Conservation (phyloP, 2,797 vertebrate genomes). For the Pantherophis vulpinus region DNA sequence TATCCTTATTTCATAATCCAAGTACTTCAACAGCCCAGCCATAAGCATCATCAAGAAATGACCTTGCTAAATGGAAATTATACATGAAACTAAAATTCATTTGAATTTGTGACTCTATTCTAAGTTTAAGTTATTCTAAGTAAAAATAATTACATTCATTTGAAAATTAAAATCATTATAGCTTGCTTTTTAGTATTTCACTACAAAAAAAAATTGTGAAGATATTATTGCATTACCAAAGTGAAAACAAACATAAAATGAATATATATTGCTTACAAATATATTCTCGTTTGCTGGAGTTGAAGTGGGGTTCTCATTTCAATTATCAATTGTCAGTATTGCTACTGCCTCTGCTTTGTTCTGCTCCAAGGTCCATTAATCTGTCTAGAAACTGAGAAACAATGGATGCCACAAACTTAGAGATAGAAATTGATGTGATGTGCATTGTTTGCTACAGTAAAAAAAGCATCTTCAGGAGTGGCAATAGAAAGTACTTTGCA, state of each 20-base stretch:
- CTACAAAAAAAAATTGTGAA: not conserved
- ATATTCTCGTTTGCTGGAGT: not conserved
- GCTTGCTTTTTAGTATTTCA: not conserved
- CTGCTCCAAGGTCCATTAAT: not conserved
- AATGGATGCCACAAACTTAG: not conserved
- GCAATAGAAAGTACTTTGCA: not conserved
- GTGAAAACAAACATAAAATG: not conserved
- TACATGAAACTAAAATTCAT: not conserved
- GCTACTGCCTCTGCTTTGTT: not conserved
- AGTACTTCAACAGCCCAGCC: not conserved
- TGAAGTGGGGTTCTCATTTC: not conserved
- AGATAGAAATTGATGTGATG: not conserved
- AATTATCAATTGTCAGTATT: not conserved
- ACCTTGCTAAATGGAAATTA: not conserved
- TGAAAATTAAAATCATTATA: not conserved
- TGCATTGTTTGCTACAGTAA: not conserved
- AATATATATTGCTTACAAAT: not conserved
- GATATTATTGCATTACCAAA: not conserved
- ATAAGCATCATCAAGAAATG: not conserved
- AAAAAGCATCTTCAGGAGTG: not conserved
- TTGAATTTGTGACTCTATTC: not conserved
- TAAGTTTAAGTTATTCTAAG: not conserved
- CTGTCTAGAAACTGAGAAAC: not conserved
- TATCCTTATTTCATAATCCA: not conserved
- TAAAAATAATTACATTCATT: not conserved